Evolutionary conservation across 2,113 vertebrate species (phyloP), one percentile per base, ranked within the genome.

Genomic region (Ranitomeya imitator): DNA sequence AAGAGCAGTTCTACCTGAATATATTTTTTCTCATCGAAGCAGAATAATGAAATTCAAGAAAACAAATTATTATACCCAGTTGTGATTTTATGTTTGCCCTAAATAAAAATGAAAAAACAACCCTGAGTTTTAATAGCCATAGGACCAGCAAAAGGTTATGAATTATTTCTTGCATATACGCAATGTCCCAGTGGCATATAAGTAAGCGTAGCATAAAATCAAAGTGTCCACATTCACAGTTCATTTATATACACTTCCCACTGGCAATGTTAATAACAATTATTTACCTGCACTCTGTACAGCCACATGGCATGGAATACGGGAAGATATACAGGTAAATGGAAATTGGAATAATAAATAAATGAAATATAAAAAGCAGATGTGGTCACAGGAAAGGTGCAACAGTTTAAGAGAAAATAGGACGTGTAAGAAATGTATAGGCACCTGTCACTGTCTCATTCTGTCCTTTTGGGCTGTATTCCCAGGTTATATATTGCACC

Each of bases 391-490:
- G 23, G 61, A n/a, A 69, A 8, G 45, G 61, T n/a, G 13, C 21
- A 83, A 65, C 60, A 83, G 45, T 51, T 45, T 82, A 26, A 83
- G n/a, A 79, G 79, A 82, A 63, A 83, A 67, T 14, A 19, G 13
- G 6, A 83, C 13, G 8, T 51, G 60, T 52, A 54, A 21, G 23
- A 69, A 83, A 63, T 54, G 81, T 26, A 54, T 83, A 65, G 45
- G 60, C 19, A 67, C 31, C 13, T 61, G 18, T 54, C 61, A 65
- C 45, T 12, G 45, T 54, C 61, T 67, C 61, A 19, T 69, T 26
- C 6, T 14, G 2, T 26, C 81, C 60, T 61, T 31, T 7, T 54
- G 21, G 81, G 61, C 19, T 54, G n/a, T 69, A 69, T 67, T 54
- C 81, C 81, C 63, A 67, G 61, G 81, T 83, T 16, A 52, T 69